Base-by-base conservation (phyloP, 2,797 vertebrate genomes). In the Limnodromus scolopaceus region DNA sequence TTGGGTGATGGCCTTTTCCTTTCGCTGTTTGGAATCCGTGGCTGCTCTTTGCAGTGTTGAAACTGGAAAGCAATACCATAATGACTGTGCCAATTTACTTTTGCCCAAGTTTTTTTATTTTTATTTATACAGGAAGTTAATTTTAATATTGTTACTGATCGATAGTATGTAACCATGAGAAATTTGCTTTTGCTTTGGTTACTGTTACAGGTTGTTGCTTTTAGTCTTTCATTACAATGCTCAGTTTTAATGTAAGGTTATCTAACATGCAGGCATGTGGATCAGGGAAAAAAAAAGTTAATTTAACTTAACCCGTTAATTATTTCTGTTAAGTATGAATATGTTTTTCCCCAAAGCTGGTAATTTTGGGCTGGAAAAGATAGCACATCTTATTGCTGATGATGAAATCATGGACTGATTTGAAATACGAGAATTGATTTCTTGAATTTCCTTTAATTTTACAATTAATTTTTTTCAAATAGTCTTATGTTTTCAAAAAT, bases 201-300 rank as follows among this genome's bases (percentile, higher is more conserved):
- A 97, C 93, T 93, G 93, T 82, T 95, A 95, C 95, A 92, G 82
- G 94, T 84, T 92, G 95, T 97, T 93, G 88, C 93, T 97, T 69
- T 97, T 97, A 96, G 95, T 96, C 91, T 86, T 36, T 96, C 86
- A 54, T 90, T 77, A 92, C 86, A 82, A 41, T 89, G 92, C 90
- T 92, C n/a, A 13, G 60, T 93, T 94, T 70, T 87, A 79, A 71
- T 80, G 84, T 86, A 98, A 96, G 55, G 2, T 91, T 89, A 34
- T 96, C 93, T 97, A 98, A 98, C 97, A 98, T 98, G 98, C 98
- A 97, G 98, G 98, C 98, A 98, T 98, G 98, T 99, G 98, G 97
- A 98, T 96, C 94, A 90, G 82, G 97, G 94, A 93, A 91, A 92
- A 66, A 93, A 91, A 91, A 65, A 68, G 84, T 91, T 96, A 96